These are phyloP conservation scores for Echinops telfairi DNA, from an alignment of 2,113 vertebrate genomes.

Conservation along the genomic window DNA sequence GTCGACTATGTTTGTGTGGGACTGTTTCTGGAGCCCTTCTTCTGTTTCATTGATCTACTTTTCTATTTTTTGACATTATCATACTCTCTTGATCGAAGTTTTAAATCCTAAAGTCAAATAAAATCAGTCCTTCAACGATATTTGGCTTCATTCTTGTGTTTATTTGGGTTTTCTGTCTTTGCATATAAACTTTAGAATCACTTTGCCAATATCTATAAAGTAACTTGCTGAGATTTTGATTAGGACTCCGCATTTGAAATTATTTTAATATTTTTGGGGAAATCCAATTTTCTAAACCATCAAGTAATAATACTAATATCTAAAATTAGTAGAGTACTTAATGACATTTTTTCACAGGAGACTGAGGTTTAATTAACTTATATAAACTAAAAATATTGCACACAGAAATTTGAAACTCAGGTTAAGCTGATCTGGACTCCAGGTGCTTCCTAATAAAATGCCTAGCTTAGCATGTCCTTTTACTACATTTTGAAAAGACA, in stretches of 20 bases:
- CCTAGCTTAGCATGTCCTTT: background rate
- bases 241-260: background rate
- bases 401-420: background rate
- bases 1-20: background rate
- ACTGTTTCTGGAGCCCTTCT: background rate
- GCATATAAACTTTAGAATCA: background rate
- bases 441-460: slow-evolving; percentile 26
- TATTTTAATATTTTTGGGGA: background rate
- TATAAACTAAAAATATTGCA: background rate
- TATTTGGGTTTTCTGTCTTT: background rate
- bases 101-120: background rate
- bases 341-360: slow-evolving; percentile 22
- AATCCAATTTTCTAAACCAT: background rate
- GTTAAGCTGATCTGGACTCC: background rate
- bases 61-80: background rate
- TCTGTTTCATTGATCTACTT: background rate
- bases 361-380: background rate
- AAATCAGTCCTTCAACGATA: background rate
- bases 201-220: background rate
- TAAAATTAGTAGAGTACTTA: background rate
- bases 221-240: background rate
- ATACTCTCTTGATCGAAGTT: background rate
- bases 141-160: background rate
- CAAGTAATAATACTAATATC: background rate
- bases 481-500: slow-evolving; percentile 11